Base-by-base conservation (phyloP, 64 coral and sea anemone species). In the Montipora sp. region DNA sequence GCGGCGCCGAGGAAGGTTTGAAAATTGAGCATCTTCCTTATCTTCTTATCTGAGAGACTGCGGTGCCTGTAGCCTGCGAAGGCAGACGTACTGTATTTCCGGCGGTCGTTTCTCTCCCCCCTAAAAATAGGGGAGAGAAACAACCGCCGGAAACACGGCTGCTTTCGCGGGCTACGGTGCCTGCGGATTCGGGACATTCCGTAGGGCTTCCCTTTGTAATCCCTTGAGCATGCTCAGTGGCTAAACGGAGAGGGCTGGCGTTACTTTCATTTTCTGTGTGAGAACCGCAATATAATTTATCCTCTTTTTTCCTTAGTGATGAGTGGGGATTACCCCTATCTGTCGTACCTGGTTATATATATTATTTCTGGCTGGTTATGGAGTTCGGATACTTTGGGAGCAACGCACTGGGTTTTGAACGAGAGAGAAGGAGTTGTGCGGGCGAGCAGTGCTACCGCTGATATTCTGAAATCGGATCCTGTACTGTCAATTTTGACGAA, bases 401-500 rank as follows among this genome's bases (percentile, higher is more conserved):
- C 95, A 75, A 98, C 92, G 7, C 92, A 98, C 23, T 98, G 95
- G 95, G 94, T 94, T 81, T 63, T 98, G 51, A 98, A 98, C 76
- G 92, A 98, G 24, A 77, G 93, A 75, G 95, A 92, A 63, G 92
- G 88, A 79, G 92, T 98, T 16, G 81, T 90, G 36, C 87, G 78
- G 36, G 92, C 83, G 73, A 87, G 91, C 65, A 76, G 81, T 78
- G 92, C 47, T 43, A 77, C 49, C 8, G 80, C 87, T 21, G 95
- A 98, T 89, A 86, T 98, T 19, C 83, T 98, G 77, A 98, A 98
- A 88, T 92, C 89, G 47, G 95, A 98, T 53, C 95, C 95, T 15
- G 91, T 98, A 49, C 75, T 98, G 47, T 94, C 92, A 13, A 98
- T 98, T 69, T 74, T 98, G 67, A 98, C 95, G 57, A 98, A 92